Percentiles rank a stretch among this genome's conserved stretches.
Evolutionary conservation across 2,113 vertebrate genomes (phyloP).

Genomic region (Daphoenositta chrysoptera): DNA sequence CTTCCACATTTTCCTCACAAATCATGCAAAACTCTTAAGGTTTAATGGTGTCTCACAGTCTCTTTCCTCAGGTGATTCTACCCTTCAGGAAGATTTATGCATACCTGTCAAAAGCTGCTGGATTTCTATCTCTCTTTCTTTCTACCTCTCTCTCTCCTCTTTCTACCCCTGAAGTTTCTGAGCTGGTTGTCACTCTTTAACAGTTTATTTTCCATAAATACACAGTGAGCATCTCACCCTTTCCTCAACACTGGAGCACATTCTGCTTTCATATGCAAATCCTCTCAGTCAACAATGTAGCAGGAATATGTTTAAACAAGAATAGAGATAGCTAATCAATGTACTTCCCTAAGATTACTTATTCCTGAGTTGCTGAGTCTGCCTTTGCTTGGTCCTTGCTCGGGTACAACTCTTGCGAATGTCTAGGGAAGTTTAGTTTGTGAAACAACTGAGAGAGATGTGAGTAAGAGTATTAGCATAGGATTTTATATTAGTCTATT

Average conservation of each 20-base stretch:
- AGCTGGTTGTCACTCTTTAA: conserved; percentile 44
- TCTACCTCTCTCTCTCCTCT: not conserved
- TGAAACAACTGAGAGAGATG: not conserved
- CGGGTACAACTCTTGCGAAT: not conserved
- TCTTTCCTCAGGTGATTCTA: conserved; percentile 45
- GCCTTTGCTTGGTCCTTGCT: conserved; percentile 44
- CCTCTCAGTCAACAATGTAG: conserved; percentile 25
- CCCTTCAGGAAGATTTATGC: conserved; percentile 53
- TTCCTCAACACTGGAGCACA: not conserved
- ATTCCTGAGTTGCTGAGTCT: not conserved
- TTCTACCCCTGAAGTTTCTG: not conserved
- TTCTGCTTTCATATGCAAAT: conserved; percentile 61
- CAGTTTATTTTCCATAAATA: conserved; percentile 59
- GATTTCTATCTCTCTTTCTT: not conserved
- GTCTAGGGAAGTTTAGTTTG: not conserved
- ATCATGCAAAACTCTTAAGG: not conserved
- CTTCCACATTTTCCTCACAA: not conserved
- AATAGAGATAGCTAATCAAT: conserved; percentile 44
- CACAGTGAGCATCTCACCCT: not conserved
- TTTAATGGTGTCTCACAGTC: conserved; percentile 27
- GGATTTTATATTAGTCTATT: not conserved
- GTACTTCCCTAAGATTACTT: conserved; percentile 26
- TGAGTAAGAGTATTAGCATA: not conserved
- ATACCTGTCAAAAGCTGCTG: conserved; percentile 27
- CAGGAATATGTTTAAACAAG: conserved; percentile 49